phyloP scores from a whole-genome alignment of 2,888 invertebrate genomes.

The Sinopyrophorus schimmeli region DNA sequence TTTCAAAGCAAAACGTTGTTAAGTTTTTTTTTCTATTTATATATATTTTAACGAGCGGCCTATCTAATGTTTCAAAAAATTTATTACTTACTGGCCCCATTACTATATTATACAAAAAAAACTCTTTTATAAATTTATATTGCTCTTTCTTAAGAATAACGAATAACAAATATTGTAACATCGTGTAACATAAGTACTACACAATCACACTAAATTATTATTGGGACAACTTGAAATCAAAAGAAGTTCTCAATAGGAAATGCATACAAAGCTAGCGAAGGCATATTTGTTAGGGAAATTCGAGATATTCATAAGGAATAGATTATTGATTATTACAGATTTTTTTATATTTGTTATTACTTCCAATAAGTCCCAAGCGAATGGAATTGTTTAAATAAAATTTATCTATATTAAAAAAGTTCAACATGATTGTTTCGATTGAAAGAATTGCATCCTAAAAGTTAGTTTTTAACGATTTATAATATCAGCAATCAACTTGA shows the following conservation, averaged over 20 bases:
- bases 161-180: constrained; percentile 5
- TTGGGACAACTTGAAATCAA: constrained; percentile 12
- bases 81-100: constrained; percentile 27
- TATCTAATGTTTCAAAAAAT: constrained; percentile 23
- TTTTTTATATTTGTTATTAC: no score
- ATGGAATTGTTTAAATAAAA: background rate
- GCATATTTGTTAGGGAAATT: no score
- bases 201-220: constrained; percentile 1
- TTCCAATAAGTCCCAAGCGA: no score
- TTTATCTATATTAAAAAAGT: constrained; percentile 6
- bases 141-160: constrained; percentile 13
- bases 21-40: constrained; percentile 11
- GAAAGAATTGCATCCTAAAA: no score
- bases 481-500: no score
- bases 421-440: background rate
- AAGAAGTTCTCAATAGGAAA: background rate
- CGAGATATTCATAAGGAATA: no score
- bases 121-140: constrained; percentile 20
- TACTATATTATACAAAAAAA: constrained; percentile 24
- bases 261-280: constrained; percentile 5
- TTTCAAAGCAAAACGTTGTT: constrained; percentile 19
- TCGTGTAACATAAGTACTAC: no score
- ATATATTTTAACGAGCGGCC: constrained; percentile 10
- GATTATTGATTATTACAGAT: no score
- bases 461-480: no score